Evolutionary conservation across 2,113 vertebrate genomes (phyloP).

Genomic region (Gallinago jamesoni): DNA sequence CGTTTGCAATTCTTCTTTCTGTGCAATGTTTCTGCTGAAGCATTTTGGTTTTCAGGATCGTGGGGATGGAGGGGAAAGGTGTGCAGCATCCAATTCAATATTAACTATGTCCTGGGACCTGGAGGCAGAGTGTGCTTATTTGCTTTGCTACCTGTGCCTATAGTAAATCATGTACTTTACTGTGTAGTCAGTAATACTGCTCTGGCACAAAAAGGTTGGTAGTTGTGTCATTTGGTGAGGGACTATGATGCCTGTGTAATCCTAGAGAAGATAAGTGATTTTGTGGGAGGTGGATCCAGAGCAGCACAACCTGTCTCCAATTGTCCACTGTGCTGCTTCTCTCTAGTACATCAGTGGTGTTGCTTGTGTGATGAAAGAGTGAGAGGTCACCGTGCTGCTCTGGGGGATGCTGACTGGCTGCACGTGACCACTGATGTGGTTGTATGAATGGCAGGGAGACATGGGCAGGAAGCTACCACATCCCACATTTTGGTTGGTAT

Average conservation of each 20-base stretch:
- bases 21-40: background rate
- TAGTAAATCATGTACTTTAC: background rate
- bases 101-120: background rate
- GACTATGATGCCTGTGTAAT: background rate
- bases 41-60: background rate
- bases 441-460: background rate
- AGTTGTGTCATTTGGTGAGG: background rate
- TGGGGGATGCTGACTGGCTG: background rate
- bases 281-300: background rate
- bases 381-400: background rate
- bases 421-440: no score
- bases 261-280: background rate
- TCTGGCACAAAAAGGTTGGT: background rate
- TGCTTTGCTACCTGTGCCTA: background rate
- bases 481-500: background rate
- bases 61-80: background rate
- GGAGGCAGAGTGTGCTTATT: background rate
- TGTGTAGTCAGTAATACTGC: no score
- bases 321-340: background rate
- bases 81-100: background rate
- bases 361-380: no score
- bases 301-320: background rate
- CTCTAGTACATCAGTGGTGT: background rate
- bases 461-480: background rate
- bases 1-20: background rate